Evolutionary conservation across 2,888 invertebrate species (phyloP).

Genomic region (Epirrhoe alternata): DNA sequence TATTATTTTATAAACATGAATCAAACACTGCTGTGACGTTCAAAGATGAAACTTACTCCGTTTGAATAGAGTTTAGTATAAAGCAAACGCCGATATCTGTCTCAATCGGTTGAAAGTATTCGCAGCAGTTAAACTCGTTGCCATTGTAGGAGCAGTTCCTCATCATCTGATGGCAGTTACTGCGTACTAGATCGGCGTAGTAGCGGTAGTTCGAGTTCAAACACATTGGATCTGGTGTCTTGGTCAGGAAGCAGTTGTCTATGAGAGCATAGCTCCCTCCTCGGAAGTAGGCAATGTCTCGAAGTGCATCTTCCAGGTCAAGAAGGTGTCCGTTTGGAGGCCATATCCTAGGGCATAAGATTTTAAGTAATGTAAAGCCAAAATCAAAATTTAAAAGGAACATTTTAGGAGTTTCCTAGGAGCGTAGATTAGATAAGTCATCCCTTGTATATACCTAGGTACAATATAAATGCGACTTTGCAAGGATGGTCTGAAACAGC

Average conservation of each 20-base stretch:
- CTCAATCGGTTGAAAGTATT: conserved; percentile 84
- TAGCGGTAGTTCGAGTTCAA: conserved; percentile 85
- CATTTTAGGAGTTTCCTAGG: too few species aligned
- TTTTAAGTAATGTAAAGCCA: neutral
- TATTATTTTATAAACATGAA: neutral
- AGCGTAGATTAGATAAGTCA: too few species aligned
- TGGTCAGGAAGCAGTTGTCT: conserved; percentile 83
- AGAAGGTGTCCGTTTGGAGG: conserved; percentile 86
- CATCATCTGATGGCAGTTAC: conserved; percentile 80
- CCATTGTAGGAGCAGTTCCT: conserved; percentile 82
- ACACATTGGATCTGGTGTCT: conserved; percentile 81
- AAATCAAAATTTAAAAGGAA: too few species aligned
- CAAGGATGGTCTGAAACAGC: too few species aligned
- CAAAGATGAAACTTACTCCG: conserved; percentile 63
- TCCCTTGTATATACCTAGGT: too few species aligned
- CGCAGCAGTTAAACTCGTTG: conserved; percentile 85
- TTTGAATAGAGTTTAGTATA: conserved; percentile 86
- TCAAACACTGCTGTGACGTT: neutral
- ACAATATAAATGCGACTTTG: too few species aligned
- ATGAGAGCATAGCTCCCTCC: conserved; percentile 88
- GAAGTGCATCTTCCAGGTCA: conserved; percentile 89
- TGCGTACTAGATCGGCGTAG: conserved; percentile 84
- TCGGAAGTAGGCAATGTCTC: conserved; percentile 88
- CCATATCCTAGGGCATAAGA: conserved; percentile 80
- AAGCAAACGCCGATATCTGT: conserved; percentile 87